Evolutionary conservation across 2,888 invertebrate genomes (phyloP), one percentile per base, ranked within the genome.

Genomic region (Minunthozetes semirufus): DNA sequence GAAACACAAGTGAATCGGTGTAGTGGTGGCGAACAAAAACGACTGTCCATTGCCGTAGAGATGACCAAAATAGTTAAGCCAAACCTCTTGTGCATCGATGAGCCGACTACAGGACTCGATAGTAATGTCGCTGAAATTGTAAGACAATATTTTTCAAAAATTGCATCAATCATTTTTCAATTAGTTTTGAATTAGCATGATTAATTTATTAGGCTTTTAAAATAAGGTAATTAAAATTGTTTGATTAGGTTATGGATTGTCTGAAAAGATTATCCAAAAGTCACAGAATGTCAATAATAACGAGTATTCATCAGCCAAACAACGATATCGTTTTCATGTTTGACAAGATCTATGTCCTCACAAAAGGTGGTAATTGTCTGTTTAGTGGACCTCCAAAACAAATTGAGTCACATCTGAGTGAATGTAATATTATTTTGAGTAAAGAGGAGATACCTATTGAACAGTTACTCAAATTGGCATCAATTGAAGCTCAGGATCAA

Each of bases 281-380:
- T 2, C 59, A 59, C 17, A 11, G 22, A 4, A 59, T 59, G 27
- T 5, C 25, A 27, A 27, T 59, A 11, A 27, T 59, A 4, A 59
- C 59, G 29, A 59, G 59, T 27, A 59, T 59, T 27, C 59, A 59
- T 59, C 59, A 59, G 59, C 59, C 59, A 27, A 59, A 22, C 5
- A 25, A 25, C 11, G 59, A 59, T 13, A 8, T 59, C 6, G 13
- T 59, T 11, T 27, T 22, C 1, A 59, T 13, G 3, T 59, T 59
- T 11, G 59, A 59, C 27, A 25, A 59, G 11, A 6, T 59, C 15
- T 27, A 27, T 59, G 59, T 59, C 1, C 15, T 59, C 27, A 27
- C 27, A 3, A 59, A 59, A 25, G 59, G 59, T 4, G 59, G 59
- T 5, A 11, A 27, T 13, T 22, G 22, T 59, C 11, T 59, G 0